Conservation (phyloP, 2,888 invertebrate species). For the Onthophagus sagittarius region DNA sequence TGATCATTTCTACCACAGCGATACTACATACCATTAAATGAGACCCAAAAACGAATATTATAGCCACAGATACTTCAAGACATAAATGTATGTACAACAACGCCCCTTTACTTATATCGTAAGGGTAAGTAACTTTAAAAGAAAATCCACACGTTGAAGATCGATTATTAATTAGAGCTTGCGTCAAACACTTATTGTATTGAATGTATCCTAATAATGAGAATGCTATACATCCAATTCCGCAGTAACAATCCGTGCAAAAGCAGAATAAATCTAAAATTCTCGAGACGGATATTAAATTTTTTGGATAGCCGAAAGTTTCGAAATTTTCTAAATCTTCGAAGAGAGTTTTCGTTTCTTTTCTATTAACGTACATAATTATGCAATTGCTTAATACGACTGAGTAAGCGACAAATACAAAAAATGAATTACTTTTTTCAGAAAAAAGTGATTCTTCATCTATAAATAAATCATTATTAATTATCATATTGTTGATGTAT, state of each 20-base stretch:
- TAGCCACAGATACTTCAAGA: background rate
- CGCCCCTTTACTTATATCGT: background rate
- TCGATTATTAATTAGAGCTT: background rate
- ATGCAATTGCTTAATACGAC: background rate
- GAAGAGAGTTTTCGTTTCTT: background rate
- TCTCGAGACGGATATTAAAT: background rate
- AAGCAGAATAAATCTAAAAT: background rate
- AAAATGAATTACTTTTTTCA: too few species aligned
- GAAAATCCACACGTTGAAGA: background rate
- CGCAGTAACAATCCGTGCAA: background rate
- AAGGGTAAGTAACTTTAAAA: background rate
- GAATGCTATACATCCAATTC: background rate
- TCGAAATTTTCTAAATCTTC: background rate
- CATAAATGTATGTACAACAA: background rate
- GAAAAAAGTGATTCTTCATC: background rate
- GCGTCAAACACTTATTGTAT: background rate
- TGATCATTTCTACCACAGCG: too few species aligned
- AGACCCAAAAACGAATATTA: background rate
- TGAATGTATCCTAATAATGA: background rate
- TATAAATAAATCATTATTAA: background rate
- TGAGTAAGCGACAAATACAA: too few species aligned
- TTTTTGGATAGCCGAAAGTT: background rate
- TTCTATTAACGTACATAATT: background rate
- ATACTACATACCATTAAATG: too few species aligned
- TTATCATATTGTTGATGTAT: background rate